phyloP scores from a whole-genome alignment of 1,140 invertebrate species.

The Zaprionus tsacasi region DNA sequence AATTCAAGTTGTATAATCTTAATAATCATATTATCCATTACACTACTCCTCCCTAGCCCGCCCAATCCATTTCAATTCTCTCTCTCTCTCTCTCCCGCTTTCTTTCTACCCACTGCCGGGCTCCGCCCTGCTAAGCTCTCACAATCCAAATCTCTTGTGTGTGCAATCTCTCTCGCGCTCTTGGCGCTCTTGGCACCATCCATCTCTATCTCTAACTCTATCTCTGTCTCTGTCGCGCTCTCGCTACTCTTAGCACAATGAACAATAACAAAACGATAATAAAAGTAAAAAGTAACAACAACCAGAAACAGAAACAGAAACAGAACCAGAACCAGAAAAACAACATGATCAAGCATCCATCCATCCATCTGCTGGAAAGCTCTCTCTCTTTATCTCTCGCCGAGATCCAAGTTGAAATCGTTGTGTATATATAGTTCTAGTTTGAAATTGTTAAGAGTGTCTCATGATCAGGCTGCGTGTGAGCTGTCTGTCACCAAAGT shows the following conservation, averaged over 20 bases:
- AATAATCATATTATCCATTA: constrained; percentile 24
- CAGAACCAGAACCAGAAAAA: background rate
- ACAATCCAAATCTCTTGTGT: background rate
- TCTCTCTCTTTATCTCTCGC: background rate
- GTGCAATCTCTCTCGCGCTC: background rate
- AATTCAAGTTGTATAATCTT: constrained; percentile 34
- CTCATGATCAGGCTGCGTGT: constrained; percentile 26
- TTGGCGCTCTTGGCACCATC: background rate
- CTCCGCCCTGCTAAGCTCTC: constrained; percentile 4
- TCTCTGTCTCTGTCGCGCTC: background rate
- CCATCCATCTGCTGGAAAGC: background rate
- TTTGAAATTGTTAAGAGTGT: constrained; percentile 40
- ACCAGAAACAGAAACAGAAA: background rate
- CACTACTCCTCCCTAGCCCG: background rate
- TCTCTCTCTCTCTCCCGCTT: background rate
- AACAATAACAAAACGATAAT: constrained; percentile 17
- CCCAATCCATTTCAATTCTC: background rate
- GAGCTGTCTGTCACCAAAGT: constrained; percentile 6
- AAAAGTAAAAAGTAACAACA: constrained; percentile 4
- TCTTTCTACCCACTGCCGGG: background rate
- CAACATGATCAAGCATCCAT: constrained; percentile 5
- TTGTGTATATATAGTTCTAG: constrained; percentile 34
- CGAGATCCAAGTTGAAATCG: constrained; percentile 26
- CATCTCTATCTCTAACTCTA: background rate
- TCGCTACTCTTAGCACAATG: constrained; percentile 15